These are phyloP conservation scores for Tachysurus vachellii DNA, from an alignment of 2,113 vertebrate genomes.

Conservation along the genomic window DNA sequence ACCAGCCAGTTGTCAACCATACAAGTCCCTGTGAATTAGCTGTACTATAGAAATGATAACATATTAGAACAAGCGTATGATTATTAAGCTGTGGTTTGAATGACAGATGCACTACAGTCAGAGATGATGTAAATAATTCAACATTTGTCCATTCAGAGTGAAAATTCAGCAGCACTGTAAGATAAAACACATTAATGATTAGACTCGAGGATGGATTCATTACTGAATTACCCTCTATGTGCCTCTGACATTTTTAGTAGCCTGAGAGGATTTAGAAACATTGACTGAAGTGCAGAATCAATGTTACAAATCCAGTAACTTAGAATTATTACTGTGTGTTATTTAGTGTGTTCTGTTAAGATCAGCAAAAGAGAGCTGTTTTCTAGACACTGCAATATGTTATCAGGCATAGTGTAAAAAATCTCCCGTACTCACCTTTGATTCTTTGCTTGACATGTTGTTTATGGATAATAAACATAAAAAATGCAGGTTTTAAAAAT, in stretches of 20 bases:
- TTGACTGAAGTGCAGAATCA: neutral
- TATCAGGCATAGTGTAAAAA: neutral
- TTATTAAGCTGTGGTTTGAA: neutral
- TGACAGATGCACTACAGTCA: neutral
- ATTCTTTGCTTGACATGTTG: slow-evolving; percentile 32
- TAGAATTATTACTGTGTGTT: neutral
- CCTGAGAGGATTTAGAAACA: neutral
- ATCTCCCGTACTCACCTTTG: slow-evolving; percentile 32
- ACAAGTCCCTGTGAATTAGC: too few relatives aligned
- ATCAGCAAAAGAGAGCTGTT: neutral
- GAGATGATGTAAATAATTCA: neutral
- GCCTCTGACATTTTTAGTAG: neutral
- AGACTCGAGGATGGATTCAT: neutral
- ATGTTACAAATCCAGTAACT: neutral
- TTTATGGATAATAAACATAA: neutral
- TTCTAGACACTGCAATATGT: neutral
- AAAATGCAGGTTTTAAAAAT: neutral
- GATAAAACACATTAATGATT: neutral
- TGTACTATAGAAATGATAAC: neutral
- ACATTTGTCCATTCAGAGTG: neutral
- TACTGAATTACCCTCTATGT: neutral
- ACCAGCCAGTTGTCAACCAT: neutral
- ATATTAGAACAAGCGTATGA: neutral
- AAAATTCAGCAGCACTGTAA: neutral
- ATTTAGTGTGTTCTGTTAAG: neutral